phyloP scores from a whole-genome alignment of 2,888 invertebrate genomes.

The Neoascia interrupta region DNA sequence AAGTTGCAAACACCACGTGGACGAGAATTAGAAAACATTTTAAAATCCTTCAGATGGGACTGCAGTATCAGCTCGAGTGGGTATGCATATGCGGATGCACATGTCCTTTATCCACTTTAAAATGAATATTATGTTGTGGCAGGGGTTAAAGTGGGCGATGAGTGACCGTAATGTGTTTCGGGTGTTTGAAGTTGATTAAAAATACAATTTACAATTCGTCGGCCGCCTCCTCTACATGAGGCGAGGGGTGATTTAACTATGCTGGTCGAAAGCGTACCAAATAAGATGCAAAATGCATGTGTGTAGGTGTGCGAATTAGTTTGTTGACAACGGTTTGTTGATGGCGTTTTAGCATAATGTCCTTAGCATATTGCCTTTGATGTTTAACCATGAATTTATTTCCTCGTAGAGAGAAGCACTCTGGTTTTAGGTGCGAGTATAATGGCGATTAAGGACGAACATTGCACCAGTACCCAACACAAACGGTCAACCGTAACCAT shows the following conservation, averaged over 20 bases:
- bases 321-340: too few species aligned
- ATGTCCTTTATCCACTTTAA: constrained; percentile 22
- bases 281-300: constrained; percentile 11
- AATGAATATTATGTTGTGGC: constrained; percentile 41
- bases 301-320: constrained; percentile 1
- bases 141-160: background rate
- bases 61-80: too few species aligned
- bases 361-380: too few species aligned
- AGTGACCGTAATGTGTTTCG: constrained; percentile 40
- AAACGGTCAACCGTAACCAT: too few species aligned
- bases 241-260: background rate
- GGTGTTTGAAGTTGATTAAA: constrained; percentile 59
- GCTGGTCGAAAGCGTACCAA: constrained; percentile 19
- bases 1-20: constrained; percentile 27
- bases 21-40: constrained; percentile 67
- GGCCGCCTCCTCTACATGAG: constrained; percentile 3
- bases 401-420: too few species aligned
- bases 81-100: too few species aligned
- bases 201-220: constrained; percentile 56
- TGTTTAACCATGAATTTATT: too few species aligned
- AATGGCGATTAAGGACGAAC: too few species aligned
- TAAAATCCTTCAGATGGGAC: constrained; percentile 43
- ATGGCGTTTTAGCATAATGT: too few species aligned
- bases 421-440: too few species aligned
- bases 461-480: too few species aligned